phyloP scores from a whole-genome alignment of 2,797 vertebrate species.

The Ambastaia sidthimunki region DNA sequence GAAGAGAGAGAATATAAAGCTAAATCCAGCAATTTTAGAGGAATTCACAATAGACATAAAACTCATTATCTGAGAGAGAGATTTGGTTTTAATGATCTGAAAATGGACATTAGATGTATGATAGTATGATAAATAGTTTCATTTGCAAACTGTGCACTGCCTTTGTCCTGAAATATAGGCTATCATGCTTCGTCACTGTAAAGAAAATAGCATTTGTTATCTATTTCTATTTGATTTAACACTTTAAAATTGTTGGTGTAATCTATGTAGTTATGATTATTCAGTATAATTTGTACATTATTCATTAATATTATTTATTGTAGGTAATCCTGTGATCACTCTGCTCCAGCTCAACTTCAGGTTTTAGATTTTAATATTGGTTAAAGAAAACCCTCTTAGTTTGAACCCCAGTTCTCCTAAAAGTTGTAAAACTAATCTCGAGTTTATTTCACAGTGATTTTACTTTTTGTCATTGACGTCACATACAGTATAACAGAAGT shows the following conservation, averaged over 20 bases:
- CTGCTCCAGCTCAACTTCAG: no score
- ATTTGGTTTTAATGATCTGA: not conserved
- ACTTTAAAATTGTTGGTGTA: not conserved
- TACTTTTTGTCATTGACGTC: not conserved
- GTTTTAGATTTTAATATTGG: no score
- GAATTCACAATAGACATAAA: not conserved
- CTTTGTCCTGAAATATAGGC: not conserved
- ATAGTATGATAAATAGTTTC: not conserved
- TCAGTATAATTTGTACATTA: not conserved
- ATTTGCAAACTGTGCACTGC: not conserved
- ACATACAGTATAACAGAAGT: not conserved
- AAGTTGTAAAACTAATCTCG: no score
- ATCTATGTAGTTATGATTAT: not conserved
- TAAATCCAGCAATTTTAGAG: not conserved
- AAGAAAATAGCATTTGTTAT: not conserved
- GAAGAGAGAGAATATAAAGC: constrained; percentile 34
- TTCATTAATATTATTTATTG: no score
- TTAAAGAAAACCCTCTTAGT: no score
- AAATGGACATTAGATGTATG: not conserved
- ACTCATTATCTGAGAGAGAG: not conserved
- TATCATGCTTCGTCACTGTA: not conserved
- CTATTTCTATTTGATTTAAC: not conserved
- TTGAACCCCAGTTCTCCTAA: no score
- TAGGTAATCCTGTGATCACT: no score
- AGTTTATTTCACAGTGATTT: no score